Base-by-base conservation (phyloP, 2,113 vertebrate genomes). In the Rhea americana region DNA sequence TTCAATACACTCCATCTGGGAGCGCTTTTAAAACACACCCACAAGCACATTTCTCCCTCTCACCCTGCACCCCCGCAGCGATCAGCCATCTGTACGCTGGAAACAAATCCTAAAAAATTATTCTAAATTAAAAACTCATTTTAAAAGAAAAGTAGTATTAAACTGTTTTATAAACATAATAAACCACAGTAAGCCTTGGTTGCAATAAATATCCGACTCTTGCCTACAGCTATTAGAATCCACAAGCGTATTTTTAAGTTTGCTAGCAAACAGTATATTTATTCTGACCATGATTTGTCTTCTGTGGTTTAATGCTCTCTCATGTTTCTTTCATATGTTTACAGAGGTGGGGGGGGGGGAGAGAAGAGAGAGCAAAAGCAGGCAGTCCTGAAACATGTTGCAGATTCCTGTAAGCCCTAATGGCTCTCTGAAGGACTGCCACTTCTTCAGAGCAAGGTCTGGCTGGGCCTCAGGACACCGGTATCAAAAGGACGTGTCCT, bases 101-200 rank as follows among this genome's bases (percentile, higher is more conserved):
- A 93, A 98, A 97, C 95, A 95, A 96, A 96, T 93, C 80, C 96
- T 82, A 96, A 93, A 95, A 96, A 96, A 96, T 94, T 95, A 96
- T 96, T 96, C 94, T 97, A 98, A 97, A 97, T 98, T 98, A 97
- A 98, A 98, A 98, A 97, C 95, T 96, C 95, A 94, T 98, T 97
- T 98, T 96, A 95, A 94, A 97, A 97, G 96, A 97, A 97, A 97
- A 98, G 95, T 96, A 96, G 89, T 98, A 95, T 97, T 97, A 96
- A 98, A 98, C 93, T 97, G 96, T 95, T 97, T 96, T 96, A 96
- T 94, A 97, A 98, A 97, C 96, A 97, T 95, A 96, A 97, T 95
- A 97, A 97, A 97, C 97, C 96, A 93, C 97, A 98, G 95, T 93
- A 91, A 97, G 96, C 96, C 91, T 95, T 78, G 86, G 95, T 91